Conservation (phyloP, 2,113 vertebrate species). For the Petaurus breviceps region DNA sequence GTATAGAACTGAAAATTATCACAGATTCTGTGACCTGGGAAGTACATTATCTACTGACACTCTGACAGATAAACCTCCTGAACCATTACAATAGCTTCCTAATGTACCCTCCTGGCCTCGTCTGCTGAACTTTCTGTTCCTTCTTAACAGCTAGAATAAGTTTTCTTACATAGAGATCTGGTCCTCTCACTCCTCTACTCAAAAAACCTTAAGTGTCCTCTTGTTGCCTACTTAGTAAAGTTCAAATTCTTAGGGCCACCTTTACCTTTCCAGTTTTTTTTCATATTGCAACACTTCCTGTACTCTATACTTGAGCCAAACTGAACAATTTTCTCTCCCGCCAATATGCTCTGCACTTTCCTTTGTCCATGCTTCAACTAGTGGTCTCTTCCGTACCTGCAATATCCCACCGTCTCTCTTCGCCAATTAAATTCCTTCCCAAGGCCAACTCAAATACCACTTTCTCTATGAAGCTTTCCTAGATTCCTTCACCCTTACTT, state of each 20-base stretch:
- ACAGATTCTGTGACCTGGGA: slow-evolving; percentile 1
- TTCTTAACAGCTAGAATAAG: neutral
- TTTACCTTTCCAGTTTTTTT: neutral
- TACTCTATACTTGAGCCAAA: neutral
- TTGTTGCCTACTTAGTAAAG: neutral
- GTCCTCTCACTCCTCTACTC: neutral
- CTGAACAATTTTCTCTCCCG: neutral
- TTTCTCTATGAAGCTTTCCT: neutral
- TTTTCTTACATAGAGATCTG: neutral
- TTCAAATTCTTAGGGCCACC: neutral
- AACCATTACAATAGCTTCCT: neutral
- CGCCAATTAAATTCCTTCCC: neutral
- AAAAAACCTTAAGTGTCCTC: neutral
- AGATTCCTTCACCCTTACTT: neutral
- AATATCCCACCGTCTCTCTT: neutral
- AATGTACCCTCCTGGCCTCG: neutral
- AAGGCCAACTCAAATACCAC: neutral
- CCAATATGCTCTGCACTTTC: neutral
- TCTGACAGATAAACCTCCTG: neutral
- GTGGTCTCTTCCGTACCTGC: neutral
- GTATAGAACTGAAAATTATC: neutral
- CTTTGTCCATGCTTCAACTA: neutral
- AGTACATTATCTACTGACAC: neutral
- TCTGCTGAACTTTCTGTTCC: neutral
- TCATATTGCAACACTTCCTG: neutral